These are phyloP conservation scores for Anarsia innoxiella DNA, from an alignment of 2,888 invertebrate genomes.

Conservation along the genomic window DNA sequence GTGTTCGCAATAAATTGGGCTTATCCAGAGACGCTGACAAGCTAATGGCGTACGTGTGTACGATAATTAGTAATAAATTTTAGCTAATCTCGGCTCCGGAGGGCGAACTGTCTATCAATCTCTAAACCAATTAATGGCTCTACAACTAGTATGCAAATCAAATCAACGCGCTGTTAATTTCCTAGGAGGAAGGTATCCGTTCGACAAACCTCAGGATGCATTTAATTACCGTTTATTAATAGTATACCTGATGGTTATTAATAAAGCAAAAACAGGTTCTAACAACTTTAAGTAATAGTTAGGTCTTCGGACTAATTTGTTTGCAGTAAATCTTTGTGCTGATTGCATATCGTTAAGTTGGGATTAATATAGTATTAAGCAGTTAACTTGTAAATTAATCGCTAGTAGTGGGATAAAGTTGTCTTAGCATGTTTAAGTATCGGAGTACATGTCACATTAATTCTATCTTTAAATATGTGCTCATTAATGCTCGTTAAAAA, in stretches of 20 bases:
- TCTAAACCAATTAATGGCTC: constrained; percentile 27
- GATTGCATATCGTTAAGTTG: no score
- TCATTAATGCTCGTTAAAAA: no score
- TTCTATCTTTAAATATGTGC: no score
- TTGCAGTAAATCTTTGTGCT: constrained; percentile 16
- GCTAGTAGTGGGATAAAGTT: no score
- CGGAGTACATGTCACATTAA: no score
- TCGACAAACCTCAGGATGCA: constrained; percentile 29
- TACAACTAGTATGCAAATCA: constrained; percentile 34
- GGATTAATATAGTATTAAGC: no score
- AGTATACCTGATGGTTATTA: constrained; percentile 27
- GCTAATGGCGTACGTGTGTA: no score
- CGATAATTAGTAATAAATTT: constrained; percentile 10
- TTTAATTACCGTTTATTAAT: constrained; percentile 43
- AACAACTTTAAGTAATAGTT: neutral
- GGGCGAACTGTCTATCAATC: constrained; percentile 26
- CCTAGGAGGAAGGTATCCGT: constrained; percentile 22
- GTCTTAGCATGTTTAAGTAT: no score
- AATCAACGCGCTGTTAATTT: constrained; percentile 24
- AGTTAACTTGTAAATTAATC: no score
- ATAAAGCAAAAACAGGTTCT: constrained; percentile 26
- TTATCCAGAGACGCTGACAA: constrained; percentile 5
- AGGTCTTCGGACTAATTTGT: constrained; percentile 19
- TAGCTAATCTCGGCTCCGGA: constrained; percentile 11
- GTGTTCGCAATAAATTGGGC: no score